Evolutionary conservation across 1,140 invertebrate genomes (phyloP), one percentile per base, ranked within the genome.

Genomic region (Gryon sp.): DNA sequence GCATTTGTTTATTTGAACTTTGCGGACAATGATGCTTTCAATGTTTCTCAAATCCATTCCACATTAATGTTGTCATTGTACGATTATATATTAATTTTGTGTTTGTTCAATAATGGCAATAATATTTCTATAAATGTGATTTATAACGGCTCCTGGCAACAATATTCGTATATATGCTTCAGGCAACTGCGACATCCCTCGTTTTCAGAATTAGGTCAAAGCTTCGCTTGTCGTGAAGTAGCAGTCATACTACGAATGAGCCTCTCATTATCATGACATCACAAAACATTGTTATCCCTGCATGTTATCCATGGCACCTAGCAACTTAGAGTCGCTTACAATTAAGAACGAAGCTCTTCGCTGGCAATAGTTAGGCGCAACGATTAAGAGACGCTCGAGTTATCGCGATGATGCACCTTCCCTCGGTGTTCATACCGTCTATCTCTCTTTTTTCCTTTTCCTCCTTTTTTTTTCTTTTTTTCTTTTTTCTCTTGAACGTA

Each of bases 161-260:
- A 62, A 40, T 38, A 14, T 59, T 50, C 24, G 48, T 45, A 34
- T 22, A 15, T 46, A 22, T 4, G 11, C 30, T 46, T n/a, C n/a
- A n/a, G 18, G 30, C 12, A 19, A 4, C 1, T 14, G 12, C 30
- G 26, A 26, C 4, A 32, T 9, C 70, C 70, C 52, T 43, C 32
- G 34, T 30, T 22, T 43, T 38, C 0, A 40, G 45, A 76, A 76
- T 76, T 70, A 11, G 74, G 74, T 76, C 74, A 76, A 48, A 69
- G 36, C 59, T 24, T 46, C 18, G 34, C 36, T 41, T 16, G 1
- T 19, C 7, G 28, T 69, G 4, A 24, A 76, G 65, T 52, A 50
- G 65, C 68, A 55, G 28, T 72, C 46, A 18, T 43, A 55, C n/a
- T n/a, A n/a, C 28, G n/a, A 48, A 62, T 30, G 40, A 72, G 68